Evolutionary conservation across 2,113 vertebrate genomes (phyloP).

Genomic region (Antennarius striatus): DNA sequence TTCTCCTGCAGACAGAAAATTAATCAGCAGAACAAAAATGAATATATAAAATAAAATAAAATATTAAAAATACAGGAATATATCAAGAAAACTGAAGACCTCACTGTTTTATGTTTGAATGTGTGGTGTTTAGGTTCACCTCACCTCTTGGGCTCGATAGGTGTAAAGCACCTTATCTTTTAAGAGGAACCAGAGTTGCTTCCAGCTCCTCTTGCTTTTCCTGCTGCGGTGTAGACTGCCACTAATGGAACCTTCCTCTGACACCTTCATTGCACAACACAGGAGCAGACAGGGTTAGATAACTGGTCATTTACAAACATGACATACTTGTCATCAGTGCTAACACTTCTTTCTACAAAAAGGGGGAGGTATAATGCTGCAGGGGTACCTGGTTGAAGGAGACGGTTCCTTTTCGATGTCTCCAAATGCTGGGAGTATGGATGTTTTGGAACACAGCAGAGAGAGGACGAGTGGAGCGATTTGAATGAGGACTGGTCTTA

Average conservation of each 20-base stretch:
- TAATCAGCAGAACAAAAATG: neutral
- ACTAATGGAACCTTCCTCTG: conserved; percentile 87
- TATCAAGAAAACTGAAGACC: neutral
- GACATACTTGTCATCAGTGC: neutral
- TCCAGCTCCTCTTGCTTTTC: conserved; percentile 94
- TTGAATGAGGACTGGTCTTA: conserved; percentile 72
- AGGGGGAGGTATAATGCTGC: neutral
- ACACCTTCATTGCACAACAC: conserved; percentile 81
- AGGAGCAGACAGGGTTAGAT: neutral
- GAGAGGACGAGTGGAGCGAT: conserved; percentile 85
- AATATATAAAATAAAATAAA: neutral
- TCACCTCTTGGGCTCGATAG: conserved; percentile 91
- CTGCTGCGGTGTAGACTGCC: conserved; percentile 90
- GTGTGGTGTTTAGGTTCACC: conserved; percentile 64
- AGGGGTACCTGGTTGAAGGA: conserved; percentile 86
- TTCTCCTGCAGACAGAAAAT: conserved; percentile 83
- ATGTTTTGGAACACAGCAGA: conserved; percentile 94
- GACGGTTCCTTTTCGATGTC: conserved; percentile 88
- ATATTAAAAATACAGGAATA: neutral
- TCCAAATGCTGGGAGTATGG: conserved; percentile 89
- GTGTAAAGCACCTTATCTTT: conserved; percentile 99
- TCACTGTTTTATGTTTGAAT: conserved; percentile 17
- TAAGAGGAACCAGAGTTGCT: conserved; percentile 97
- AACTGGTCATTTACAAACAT: neutral
- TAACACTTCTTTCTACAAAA: neutral